Conservation (phyloP, 2,797 vertebrate genomes). For the Menidia menidia region DNA sequence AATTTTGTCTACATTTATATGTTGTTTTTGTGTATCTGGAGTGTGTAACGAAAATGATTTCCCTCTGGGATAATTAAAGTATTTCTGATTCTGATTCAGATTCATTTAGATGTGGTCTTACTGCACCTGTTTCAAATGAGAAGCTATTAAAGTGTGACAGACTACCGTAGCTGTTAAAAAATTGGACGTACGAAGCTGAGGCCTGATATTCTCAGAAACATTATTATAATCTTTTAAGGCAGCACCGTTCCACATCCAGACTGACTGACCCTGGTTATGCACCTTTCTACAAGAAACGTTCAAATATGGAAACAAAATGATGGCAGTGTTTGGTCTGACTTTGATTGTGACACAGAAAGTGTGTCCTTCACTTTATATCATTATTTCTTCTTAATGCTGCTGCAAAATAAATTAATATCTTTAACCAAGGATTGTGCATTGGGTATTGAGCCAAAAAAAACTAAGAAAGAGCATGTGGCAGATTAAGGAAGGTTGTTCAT, state of each 20-base stretch:
- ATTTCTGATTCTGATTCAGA: no score
- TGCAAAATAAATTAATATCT: conserved; percentile 58
- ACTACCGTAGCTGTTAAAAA: not conserved
- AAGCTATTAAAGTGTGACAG: not conserved
- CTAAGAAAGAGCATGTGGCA: conserved; percentile 60
- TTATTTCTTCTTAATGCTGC: conserved; percentile 46
- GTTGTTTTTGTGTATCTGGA: no score
- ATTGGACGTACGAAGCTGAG: no score
- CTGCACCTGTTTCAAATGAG: no score
- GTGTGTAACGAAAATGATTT: no score
- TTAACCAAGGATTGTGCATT: conserved; percentile 42
- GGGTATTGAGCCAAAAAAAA: conserved; percentile 55
- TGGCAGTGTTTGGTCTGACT: conserved; percentile 29
- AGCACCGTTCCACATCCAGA: not conserved
- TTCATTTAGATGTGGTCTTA: no score
- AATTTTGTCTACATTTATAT: no score
- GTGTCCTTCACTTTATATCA: conserved; percentile 48
- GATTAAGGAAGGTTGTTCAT: conserved; percentile 63
- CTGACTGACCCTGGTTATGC: not conserved
- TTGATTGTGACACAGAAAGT: conserved; percentile 22
- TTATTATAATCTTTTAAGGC: not conserved
- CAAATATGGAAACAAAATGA: conserved; percentile 25
- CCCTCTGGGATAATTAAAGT: no score
- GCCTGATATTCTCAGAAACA: no score
- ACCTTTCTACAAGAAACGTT: conserved; percentile 26